phyloP scores from a whole-genome alignment of 2,888 invertebrate species.

The Camptogramma bilineatum region DNA sequence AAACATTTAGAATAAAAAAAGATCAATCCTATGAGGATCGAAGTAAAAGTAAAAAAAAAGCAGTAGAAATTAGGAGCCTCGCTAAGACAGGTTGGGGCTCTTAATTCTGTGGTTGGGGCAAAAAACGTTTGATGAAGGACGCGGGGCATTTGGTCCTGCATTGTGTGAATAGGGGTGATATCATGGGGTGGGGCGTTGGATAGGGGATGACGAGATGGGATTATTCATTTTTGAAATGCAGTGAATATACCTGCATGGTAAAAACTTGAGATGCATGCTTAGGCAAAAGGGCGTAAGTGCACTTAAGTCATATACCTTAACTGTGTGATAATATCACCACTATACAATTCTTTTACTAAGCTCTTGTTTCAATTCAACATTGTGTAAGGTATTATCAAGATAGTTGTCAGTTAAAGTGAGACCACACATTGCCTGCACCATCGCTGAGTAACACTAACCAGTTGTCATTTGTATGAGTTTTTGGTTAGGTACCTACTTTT shows the following conservation, averaged over 20 bases:
- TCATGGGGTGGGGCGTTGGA: slow-evolving; percentile 3
- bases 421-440: no score
- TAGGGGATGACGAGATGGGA: slow-evolving; percentile 13
- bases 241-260: neutral
- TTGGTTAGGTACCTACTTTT: no score
- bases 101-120: no score
- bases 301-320: neutral
- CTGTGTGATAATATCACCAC: neutral
- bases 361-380: no score
- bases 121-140: slow-evolving; percentile 23
- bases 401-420: no score
- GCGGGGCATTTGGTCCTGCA: neutral
- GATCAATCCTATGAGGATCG: neutral
- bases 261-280: neutral
- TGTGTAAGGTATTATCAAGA: no score
- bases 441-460: no score
- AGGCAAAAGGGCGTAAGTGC: neutral
- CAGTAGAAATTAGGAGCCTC: slow-evolving; percentile 15
- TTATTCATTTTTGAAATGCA: neutral
- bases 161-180: slow-evolving; percentile 15
- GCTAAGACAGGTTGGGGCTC: slow-evolving; percentile 19
- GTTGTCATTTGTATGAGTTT: no score
- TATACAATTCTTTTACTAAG: no score
- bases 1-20: neutral
- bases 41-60: slow-evolving; percentile 9